phyloP scores from a whole-genome alignment of 2,113 vertebrate genomes.

The Ceuthmochares aereus region DNA sequence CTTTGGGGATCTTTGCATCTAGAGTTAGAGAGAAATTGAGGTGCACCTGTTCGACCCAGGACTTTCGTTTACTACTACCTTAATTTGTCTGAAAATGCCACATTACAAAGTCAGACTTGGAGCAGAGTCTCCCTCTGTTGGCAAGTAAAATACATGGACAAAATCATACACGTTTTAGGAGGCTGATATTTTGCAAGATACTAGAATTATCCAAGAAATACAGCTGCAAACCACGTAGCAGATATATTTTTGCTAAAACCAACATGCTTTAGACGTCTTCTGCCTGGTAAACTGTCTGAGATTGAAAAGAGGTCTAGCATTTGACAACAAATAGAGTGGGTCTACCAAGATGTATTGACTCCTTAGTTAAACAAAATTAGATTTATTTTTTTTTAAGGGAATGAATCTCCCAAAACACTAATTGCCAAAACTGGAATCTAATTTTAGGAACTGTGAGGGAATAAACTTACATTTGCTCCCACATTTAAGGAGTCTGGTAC shows the following conservation, averaged over 20 bases:
- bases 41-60: not conserved
- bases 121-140: rapidly evolving
- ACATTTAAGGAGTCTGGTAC: not conserved
- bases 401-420: not conserved
- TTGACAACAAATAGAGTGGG: not conserved
- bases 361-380: not conserved
- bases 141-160: not conserved
- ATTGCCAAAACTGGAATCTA: not conserved
- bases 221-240: not conserved
- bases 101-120: not conserved
- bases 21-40: not conserved
- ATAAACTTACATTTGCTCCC: not conserved
- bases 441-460: not conserved
- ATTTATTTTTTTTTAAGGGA: not conserved
- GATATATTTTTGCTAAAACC: not conserved
- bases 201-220: not conserved
- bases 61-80: not conserved
- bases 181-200: not conserved
- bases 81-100: not conserved
- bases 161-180: not conserved
- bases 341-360: not conserved
- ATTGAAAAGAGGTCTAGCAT: not conserved
- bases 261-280: not conserved
- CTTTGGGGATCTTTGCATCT: not conserved
- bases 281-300: not conserved